phyloP scores from a whole-genome alignment of 2,797 vertebrate genomes.

The Liparis tanakae region DNA sequence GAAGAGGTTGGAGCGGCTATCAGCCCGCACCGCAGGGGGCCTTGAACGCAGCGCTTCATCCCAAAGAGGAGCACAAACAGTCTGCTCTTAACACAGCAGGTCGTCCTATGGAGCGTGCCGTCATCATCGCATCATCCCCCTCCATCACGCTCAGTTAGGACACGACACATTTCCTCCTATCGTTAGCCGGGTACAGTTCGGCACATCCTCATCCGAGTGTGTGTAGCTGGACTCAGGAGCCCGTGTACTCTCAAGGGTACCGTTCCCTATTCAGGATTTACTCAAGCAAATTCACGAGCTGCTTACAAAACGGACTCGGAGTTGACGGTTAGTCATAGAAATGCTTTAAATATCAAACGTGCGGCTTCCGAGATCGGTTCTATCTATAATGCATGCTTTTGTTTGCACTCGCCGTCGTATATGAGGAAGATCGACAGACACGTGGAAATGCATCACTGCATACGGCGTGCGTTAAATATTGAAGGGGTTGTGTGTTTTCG shows the following conservation, averaged over 20 bases:
- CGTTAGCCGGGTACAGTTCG: background rate
- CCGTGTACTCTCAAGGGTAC: conserved; percentile 30
- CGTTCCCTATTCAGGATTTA: conserved; percentile 46
- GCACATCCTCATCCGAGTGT: background rate
- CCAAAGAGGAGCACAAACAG: conserved; percentile 7
- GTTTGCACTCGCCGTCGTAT: conserved; percentile 55
- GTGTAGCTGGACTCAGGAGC: conserved; percentile 6
- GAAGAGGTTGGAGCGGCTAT: conserved; percentile 10
- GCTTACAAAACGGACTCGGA: conserved; percentile 35
- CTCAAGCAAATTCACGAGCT: conserved; percentile 40
- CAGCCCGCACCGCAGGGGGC: conserved; percentile 10
- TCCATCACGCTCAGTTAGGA: background rate
- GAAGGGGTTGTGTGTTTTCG: conserved; percentile 37
- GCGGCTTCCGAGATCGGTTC: conserved; percentile 46
- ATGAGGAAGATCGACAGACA: conserved; percentile 56
- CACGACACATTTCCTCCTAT: background rate
- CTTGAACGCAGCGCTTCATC: conserved; percentile 30
- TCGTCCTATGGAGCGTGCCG: background rate
- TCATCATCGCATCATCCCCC: too few species aligned
- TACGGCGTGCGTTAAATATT: conserved; percentile 56
- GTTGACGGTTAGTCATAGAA: conserved; percentile 44
- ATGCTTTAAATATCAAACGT: conserved; percentile 53
- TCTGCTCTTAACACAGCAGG: background rate
- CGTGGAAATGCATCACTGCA: conserved; percentile 45
- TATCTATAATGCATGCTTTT: conserved; percentile 71